Conservation (phyloP, 1,140 invertebrate genomes). For the Melipona quadrifasciata region DNA sequence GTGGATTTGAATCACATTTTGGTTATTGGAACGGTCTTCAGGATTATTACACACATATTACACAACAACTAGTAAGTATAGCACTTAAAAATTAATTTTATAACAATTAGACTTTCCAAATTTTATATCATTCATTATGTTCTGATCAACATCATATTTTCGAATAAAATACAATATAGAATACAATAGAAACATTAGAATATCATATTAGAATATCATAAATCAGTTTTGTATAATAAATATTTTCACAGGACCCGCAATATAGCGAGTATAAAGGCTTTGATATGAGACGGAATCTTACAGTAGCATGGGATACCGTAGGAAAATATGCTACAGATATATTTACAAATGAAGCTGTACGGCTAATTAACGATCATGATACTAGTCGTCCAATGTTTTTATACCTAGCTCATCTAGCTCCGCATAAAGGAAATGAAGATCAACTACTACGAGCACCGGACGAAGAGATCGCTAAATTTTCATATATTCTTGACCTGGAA, state of each 20-base stretch:
- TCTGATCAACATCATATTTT: too few species aligned
- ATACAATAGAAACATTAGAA: neutral
- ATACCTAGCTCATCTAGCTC: slow-evolving; percentile 90
- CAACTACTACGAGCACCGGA: slow-evolving; percentile 89
- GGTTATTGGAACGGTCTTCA: slow-evolving; percentile 92
- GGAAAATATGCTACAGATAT: slow-evolving; percentile 90
- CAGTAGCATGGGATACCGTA: slow-evolving; percentile 82
- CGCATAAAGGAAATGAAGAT: slow-evolving; percentile 87
- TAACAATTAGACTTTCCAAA: neutral
- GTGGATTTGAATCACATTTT: slow-evolving; percentile 93
- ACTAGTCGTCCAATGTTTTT: slow-evolving; percentile 87
- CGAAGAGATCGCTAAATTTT: slow-evolving; percentile 88
- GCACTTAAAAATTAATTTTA: neutral
- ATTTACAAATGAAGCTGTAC: slow-evolving; percentile 88
- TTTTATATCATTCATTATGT: neutral
- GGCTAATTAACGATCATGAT: slow-evolving; percentile 86
- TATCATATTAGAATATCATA: too few species aligned
- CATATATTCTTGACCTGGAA: slow-evolving; percentile 87
- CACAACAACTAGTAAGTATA: slow-evolving; percentile 82
- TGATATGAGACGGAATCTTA: slow-evolving; percentile 87
- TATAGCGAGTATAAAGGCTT: slow-evolving; percentile 79
- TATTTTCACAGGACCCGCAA: neutral
- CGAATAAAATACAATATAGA: too few species aligned
- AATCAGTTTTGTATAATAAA: neutral
- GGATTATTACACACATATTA: slow-evolving; percentile 91